Conservation (phyloP, 2,888 invertebrate genomes). For the Rambutsinella grinnellia region DNA sequence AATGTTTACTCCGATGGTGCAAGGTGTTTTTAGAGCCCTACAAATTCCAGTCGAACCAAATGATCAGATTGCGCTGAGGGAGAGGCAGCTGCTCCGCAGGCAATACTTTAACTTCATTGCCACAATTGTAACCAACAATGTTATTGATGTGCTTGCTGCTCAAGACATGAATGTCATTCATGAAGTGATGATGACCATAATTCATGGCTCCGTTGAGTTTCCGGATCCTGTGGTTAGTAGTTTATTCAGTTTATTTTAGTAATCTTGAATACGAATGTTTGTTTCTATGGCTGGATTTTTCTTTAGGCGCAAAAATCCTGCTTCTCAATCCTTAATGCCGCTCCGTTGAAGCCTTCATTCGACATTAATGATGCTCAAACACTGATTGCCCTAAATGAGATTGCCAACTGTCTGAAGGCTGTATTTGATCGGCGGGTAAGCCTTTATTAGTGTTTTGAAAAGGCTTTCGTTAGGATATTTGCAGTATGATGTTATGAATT, state of each 20-base stretch:
- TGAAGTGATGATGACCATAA: conserved; percentile 71
- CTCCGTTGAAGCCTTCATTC: conserved; percentile 71
- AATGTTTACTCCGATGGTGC: conserved; percentile 72
- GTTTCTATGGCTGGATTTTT: too few species aligned
- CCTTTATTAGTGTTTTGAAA: too few species aligned
- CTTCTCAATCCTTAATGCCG: conserved; percentile 70
- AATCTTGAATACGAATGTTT: too few species aligned
- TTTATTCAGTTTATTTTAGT: too few species aligned
- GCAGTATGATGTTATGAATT: too few species aligned
- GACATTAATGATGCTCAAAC: conserved; percentile 73
- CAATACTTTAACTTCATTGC: conserved; percentile 72
- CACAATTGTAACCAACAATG: conserved; percentile 71
- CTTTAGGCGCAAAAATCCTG: conserved; percentile 72
- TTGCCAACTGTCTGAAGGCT: conserved; percentile 67
- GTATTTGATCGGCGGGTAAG: conserved; percentile 67
- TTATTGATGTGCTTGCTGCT: conserved; percentile 70
- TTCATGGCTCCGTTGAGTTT: conserved; percentile 72
- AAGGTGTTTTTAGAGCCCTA: conserved; percentile 70
- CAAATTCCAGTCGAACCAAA: conserved; percentile 70
- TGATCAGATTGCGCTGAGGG: conserved; percentile 71
- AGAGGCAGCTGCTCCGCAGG: conserved; percentile 70
- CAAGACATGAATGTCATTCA: conserved; percentile 67
- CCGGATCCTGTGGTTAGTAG: conserved; percentile 71
- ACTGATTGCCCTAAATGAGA: conserved; percentile 69
- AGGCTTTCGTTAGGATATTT: too few species aligned